phyloP scores from a whole-genome alignment of 2,797 vertebrate genomes.

The Cyclura pinguis region DNA sequence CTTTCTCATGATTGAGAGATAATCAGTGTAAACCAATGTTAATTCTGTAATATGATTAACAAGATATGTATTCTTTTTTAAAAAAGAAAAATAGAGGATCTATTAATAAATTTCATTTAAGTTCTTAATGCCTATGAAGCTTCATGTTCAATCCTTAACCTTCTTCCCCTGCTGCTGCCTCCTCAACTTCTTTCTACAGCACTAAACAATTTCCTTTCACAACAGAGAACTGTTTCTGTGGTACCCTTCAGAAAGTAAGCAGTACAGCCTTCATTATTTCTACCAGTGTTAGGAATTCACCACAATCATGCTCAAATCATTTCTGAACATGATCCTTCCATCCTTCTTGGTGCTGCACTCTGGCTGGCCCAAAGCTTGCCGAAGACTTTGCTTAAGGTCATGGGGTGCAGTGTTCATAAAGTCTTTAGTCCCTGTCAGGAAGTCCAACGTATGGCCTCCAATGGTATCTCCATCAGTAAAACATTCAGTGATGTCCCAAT shows the following conservation, averaged over 20 bases:
- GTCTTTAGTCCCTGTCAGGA: conserved; percentile 83
- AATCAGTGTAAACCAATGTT: not conserved
- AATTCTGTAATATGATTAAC: not conserved
- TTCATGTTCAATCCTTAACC: not conserved
- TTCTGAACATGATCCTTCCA: conserved; percentile 84
- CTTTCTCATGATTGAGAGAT: not conserved
- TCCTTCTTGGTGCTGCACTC: conserved; percentile 81
- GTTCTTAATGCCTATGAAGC: not conserved
- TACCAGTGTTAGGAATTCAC: conserved; percentile 65
- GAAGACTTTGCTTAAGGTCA: conserved; percentile 78
- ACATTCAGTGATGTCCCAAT: conserved; percentile 86
- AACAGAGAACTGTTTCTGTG: accelerated
- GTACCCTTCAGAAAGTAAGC: not conserved
- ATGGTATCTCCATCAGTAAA: conserved; percentile 82
- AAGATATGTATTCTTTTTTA: not conserved
- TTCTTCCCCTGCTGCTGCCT: too few relatives aligned
- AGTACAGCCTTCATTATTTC: not conserved
- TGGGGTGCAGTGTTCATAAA: conserved; percentile 80
- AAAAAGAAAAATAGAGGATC: not conserved
- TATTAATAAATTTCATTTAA: not conserved
- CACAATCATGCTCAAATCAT: conserved; percentile 82
- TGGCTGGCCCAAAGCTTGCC: conserved; percentile 79
- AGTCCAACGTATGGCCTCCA: conserved; percentile 85
- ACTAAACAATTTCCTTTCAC: not conserved
- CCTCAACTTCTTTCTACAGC: not conserved